Evolutionary conservation across 2,888 invertebrate species (phyloP).

Genomic region (Elaeidobius kamerunicus): DNA sequence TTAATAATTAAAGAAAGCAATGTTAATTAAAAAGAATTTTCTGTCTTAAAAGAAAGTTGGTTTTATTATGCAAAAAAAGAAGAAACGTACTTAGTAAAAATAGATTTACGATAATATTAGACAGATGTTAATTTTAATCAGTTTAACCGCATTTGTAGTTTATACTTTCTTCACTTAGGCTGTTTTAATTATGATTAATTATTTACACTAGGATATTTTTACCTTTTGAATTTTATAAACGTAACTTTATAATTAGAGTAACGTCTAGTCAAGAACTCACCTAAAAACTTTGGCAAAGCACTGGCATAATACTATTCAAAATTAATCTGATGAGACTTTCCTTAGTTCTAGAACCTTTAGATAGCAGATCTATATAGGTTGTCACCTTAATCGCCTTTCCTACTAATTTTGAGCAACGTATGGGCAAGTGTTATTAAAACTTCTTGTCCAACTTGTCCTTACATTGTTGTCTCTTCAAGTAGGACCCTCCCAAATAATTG

Average conservation of each 20-base stretch:
- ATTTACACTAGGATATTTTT: slow-evolving; percentile 18
- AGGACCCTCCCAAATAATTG: slow-evolving; percentile 6
- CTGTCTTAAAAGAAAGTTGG: not conserved
- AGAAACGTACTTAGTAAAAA: too few relatives aligned
- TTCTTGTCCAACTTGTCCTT: slow-evolving; percentile 2
- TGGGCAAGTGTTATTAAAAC: too few relatives aligned
- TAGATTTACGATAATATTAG: not conserved
- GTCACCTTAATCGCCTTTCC: slow-evolving; percentile 2
- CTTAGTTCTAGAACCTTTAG: slow-evolving; percentile 6
- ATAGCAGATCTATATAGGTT: not conserved
- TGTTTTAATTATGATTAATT: slow-evolving; percentile 2
- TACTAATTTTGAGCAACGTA: slow-evolving; percentile 8
- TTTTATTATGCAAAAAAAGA: too few relatives aligned
- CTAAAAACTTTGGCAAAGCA: slow-evolving; percentile 9
- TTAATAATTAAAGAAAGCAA: not conserved
- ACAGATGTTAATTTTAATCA: not conserved
- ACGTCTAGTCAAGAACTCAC: slow-evolving; percentile 21
- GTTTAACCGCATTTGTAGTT: not conserved
- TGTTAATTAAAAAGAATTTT: not conserved
- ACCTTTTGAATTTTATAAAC: slow-evolving; percentile 20
- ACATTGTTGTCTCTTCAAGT: slow-evolving; percentile 1
- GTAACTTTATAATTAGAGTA: slow-evolving; percentile 15
- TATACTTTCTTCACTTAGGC: not conserved
- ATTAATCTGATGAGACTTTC: slow-evolving; percentile 3
- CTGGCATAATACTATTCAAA: slow-evolving; percentile 5